Evolutionary conservation across 2,888 invertebrate genomes (phyloP), one percentile per base, ranked within the genome.

Genomic region (Latrodectus hesperus): DNA sequence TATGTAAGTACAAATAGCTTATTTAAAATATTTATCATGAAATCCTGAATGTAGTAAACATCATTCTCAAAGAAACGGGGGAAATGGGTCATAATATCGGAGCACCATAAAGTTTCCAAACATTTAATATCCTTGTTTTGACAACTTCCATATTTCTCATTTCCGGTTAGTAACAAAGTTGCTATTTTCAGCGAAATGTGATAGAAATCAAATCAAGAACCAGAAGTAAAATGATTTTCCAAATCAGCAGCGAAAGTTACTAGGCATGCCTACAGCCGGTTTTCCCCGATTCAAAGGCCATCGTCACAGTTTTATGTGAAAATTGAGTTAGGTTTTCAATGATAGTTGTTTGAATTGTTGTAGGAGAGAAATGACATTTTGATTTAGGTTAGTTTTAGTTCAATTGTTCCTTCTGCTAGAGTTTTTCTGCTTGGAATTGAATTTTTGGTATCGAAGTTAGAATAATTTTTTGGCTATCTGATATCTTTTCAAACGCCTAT

Each of bases 91-190:
- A 38, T 38, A 38, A 38, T 38, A 38, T 38, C 38, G 6, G 6
- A 38, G 38, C 38, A 16, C 60, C 11, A 12, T 9, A 60, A 16
- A 10, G 12, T 60, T 60, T n/a, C 60, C 60, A 12, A 60, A 26
- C 26, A 79, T 79, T 73, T 84, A 79, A 78, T 84, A 84, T 79
- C 78, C 53, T 68, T 76, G 53, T 17, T 51, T 64, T 70, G 80
- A 64, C 74, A 72, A 85, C 85, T 85, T 80, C 70, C 74, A 80
- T 79, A 78, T 79, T 85, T 85, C 75, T 75, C 85, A 85, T 85
- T 85, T 85, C 85, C 85, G 79, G 80, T 10, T 22, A 64, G 17
- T 71, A 85, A 85, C 73, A 74, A 67, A 70, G 79, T 80, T 85
- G 70, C 85, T 70, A 74, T 75, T 85, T 79, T 75, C 79, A 49